These are phyloP conservation scores for Nannoperca obscura DNA, from an alignment of 2,797 vertebrate genomes.

Conservation along the genomic window DNA sequence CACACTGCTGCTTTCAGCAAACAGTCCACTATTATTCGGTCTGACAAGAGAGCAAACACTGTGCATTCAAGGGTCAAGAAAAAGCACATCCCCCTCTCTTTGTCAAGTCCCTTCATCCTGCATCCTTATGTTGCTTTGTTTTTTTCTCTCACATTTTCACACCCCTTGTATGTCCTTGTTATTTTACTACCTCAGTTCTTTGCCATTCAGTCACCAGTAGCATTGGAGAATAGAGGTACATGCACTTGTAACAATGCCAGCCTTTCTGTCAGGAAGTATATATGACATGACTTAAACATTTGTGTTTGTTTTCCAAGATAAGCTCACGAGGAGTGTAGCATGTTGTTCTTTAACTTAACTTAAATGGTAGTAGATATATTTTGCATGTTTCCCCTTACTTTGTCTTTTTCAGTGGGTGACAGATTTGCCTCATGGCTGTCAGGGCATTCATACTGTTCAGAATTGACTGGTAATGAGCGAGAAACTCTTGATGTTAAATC, in stretches of 20 bases:
- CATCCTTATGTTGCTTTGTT: constrained; percentile 68
- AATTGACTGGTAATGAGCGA: constrained; percentile 77
- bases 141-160: constrained; percentile 67
- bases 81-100: constrained; percentile 66
- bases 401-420: constrained; percentile 22
- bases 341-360: constrained; percentile 10
- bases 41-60: constrained; percentile 86
- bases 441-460: constrained; percentile 57
- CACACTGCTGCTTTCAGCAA: constrained; percentile 84
- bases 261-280: constrained; percentile 32
- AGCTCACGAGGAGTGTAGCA: background rate
- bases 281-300: constrained; percentile 37
- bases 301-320: constrained; percentile 51
- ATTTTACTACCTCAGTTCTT: constrained; percentile 36
- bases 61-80: constrained; percentile 81
- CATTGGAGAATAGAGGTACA: constrained; percentile 23
- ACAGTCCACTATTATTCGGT: constrained; percentile 84
- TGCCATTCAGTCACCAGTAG: constrained; percentile 25
- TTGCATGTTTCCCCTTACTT: background rate
- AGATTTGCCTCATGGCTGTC: constrained; percentile 36
- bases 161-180: constrained; percentile 55
- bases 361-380: constrained; percentile 29
- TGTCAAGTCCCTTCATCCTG: constrained; percentile 62
- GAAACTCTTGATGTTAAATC: constrained; percentile 79
- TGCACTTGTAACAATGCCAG: constrained; percentile 34